Base-by-base conservation (phyloP, 2,888 invertebrate genomes). In the Ethmia dodecea region DNA sequence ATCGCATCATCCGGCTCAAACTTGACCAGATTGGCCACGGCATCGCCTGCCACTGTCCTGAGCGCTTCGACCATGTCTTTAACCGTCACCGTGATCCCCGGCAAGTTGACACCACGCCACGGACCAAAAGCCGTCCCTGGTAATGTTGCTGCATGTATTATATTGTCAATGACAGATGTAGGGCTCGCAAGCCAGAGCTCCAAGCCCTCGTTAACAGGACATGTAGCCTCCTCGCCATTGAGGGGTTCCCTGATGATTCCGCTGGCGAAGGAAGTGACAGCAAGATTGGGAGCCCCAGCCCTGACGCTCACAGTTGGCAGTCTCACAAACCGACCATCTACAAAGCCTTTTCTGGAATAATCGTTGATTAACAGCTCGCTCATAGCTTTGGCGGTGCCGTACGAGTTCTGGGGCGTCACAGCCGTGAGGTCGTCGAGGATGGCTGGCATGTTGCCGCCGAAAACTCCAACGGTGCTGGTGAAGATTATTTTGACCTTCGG, bases 221-320 rank as follows among this genome's bases (percentile, higher is more conserved):
- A 63, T 26, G 51, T 38, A 2, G 67, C 58, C 14, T 33, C 37
- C 14, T 49, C 38, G 1, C 79, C 77, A 2, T 60, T 55, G 33
- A 84, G 49, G 10, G 83, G 78, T 40, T 80, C 80, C 12, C 84
- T 66, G 22, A 84, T 55, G n/a, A 81, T 53, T 1, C 71, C 77
- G 49, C 80, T 80, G 2, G 72, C 84, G 38, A 72, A 84, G 26
- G 80, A 80, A n/a, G 84, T 78, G 24, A 81, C 68, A 0, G 84
- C 84, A 11, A 60, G 52, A 44, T 84, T 84, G 9, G 83, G 55
- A 1, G 49, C 54, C 2, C 81, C 81, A 0, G 65, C 64, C n/a
- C 84, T 63, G 6, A 84, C 76, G 34, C 67, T 72, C 26, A 84
- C 77, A 2, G 80, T 75, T 5, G 84, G 83, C 38, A 83, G 49